Conservation (phyloP, 1,140 invertebrate species). For the Caenorhabditis tropicalis region DNA sequence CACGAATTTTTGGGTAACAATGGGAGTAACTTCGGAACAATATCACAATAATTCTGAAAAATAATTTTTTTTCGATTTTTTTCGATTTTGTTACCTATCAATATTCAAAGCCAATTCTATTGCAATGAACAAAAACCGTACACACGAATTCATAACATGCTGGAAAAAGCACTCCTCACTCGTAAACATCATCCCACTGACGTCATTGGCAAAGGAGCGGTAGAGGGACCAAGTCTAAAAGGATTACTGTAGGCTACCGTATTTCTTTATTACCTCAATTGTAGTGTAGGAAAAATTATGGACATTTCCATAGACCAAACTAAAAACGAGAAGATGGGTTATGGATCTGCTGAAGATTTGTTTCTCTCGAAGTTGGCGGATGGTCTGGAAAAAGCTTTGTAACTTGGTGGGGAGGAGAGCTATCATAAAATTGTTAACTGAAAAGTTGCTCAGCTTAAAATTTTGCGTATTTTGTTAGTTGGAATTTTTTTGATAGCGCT, state of each 20-base stretch:
- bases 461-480: too few species aligned
- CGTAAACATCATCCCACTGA: background rate
- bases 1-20: background rate
- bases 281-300: constrained; percentile 3
- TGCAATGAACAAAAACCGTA: constrained; percentile 12
- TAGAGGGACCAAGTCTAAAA: constrained; percentile 5
- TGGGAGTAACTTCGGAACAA: background rate
- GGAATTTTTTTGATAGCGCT: background rate
- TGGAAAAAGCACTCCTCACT: background rate
- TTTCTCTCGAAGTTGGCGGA: background rate
- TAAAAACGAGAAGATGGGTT: background rate
- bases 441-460: too few species aligned
- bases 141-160: background rate
- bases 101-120: background rate
- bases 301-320: background rate
- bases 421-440: too few species aligned
- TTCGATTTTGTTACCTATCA: background rate
- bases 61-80: background rate
- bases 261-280: background rate
- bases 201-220: background rate
- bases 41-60: background rate
- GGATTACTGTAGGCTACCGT: background rate
- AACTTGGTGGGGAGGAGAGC: background rate
- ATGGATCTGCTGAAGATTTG: constrained; percentile 16
- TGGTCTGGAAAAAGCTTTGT: background rate